Percentiles rank a stretch among this genome's conserved stretches.
Evolutionary conservation across 2,113 vertebrate species (phyloP).

Genomic region (Paralichthys olivaceus): DNA sequence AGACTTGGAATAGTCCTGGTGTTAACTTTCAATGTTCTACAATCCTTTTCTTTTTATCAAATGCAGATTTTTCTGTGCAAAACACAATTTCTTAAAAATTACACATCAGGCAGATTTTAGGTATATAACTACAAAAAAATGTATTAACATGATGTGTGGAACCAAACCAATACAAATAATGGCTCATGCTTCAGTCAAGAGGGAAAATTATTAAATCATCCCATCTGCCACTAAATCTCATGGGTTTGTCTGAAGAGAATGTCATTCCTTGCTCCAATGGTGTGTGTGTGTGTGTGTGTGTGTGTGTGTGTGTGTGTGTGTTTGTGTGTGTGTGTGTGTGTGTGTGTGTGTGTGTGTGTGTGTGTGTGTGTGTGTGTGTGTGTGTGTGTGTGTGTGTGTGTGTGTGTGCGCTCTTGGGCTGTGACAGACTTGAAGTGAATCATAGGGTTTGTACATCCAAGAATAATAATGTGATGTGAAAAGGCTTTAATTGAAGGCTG

Average conservation of each 20-base stretch:
- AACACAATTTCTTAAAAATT: no score
- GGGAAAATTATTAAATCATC: conserved; percentile 47
- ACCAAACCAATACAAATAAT: conserved; percentile 42
- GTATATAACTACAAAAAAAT: background rate
- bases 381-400: background rate
- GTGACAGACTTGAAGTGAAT: conserved; percentile 15
- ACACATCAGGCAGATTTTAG: background rate
- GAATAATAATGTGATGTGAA: conserved; percentile 42
- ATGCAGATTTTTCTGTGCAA: no score
- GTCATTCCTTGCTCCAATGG: conserved; percentile 35
- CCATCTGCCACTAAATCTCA: conserved; percentile 23
- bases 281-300: conserved; percentile 1
- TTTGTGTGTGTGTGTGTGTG: conserved; percentile 2
- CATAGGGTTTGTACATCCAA: conserved; percentile 38
- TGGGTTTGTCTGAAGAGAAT: conserved; percentile 17
- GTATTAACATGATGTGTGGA: conserved; percentile 7
- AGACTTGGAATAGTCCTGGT: no score
- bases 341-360: background rate
- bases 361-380: background rate
- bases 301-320: background rate
- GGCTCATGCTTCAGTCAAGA: conserved; percentile 25
- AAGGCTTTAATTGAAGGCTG: conserved; percentile 3
- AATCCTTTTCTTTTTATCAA: no score
- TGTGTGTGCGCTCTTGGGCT: no score
- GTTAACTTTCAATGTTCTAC: no score